Evolutionary conservation across 2,797 vertebrate species (phyloP).

Genomic region (Melanotaenia boesemani): DNA sequence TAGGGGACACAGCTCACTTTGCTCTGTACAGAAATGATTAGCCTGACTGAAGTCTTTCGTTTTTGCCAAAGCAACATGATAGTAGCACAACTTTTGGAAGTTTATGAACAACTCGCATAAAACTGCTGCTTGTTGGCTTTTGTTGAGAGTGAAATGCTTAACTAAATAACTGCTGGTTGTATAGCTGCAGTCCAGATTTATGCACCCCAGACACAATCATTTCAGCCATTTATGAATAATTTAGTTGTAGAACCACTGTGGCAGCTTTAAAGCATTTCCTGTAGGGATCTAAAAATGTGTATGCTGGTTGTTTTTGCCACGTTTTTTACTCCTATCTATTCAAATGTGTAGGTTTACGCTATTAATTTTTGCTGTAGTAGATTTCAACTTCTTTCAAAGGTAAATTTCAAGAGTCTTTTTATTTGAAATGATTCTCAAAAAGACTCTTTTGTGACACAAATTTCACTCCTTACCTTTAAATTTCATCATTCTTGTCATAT

Average conservation of each 20-base stretch:
- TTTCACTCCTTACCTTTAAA: background rate
- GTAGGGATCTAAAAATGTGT: too few relatives aligned
- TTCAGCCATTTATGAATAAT: background rate
- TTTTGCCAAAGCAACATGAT: background rate
- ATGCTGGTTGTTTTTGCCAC: too few relatives aligned
- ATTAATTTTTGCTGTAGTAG: too few relatives aligned
- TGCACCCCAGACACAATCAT: background rate
- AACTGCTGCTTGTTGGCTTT: too few relatives aligned
- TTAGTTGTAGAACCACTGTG: background rate
- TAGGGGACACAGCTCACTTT: slow-evolving; percentile 7
- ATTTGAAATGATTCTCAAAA: background rate
- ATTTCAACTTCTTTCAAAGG: background rate
- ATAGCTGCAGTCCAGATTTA: background rate
- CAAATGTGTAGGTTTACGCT: too few relatives aligned
- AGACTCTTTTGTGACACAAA: background rate
- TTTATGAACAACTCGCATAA: too few relatives aligned
- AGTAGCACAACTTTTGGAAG: too few relatives aligned
- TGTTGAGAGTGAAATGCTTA: too few relatives aligned
- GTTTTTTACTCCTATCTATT: too few relatives aligned
- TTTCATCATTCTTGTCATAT: background rate
- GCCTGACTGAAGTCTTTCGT: background rate
- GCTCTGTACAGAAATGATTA: background rate
- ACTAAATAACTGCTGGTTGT: too few relatives aligned
- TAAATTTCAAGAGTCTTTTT: background rate
- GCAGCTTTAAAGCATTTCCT: too few relatives aligned